A percentile compares a stretch with the other conserved stretches of the same genome.
These are phyloP conservation scores for Aleadryas rufinucha DNA, from an alignment of 2,113 vertebrate species.

Conservation along the genomic window DNA sequence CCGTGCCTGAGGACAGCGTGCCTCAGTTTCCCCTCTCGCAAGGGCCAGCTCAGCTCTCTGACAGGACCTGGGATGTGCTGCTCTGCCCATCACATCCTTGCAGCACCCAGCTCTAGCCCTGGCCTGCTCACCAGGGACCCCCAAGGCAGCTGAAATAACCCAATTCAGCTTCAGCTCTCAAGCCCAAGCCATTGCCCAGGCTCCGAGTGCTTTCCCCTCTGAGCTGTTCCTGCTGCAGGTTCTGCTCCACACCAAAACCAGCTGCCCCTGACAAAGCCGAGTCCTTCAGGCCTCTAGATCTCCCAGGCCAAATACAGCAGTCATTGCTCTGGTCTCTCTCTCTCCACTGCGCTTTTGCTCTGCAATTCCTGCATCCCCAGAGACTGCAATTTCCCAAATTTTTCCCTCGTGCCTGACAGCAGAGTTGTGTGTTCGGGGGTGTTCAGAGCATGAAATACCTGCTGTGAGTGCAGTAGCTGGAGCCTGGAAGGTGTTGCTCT, in stretches of 20 bases:
- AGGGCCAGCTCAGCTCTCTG: rapidly evolving
- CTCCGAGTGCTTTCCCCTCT: rapidly evolving
- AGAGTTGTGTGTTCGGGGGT: neutral
- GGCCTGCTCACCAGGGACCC: neutral
- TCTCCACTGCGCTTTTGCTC: neutral
- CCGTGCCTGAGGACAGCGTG: neutral
- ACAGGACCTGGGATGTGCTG: neutral
- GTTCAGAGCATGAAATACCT: neutral
- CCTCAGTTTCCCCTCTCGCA: neutral
- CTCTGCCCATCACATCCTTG: neutral
- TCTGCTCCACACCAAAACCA: neutral
- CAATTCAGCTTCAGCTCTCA: neutral
- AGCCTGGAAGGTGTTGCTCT: neutral
- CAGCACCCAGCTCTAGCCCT: neutral
- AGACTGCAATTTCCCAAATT: neutral
- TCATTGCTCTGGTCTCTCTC: neutral
- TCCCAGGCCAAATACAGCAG: rapidly evolving
- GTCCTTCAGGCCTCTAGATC: neutral
- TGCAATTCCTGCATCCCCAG: neutral
- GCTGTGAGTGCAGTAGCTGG: neutral
- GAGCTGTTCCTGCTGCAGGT: neutral
- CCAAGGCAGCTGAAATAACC: neutral
- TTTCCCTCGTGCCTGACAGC: rapidly evolving
- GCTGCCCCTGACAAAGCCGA: neutral
- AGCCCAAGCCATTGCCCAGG: neutral